Evolutionary conservation across 1,140 invertebrate species (phyloP).

Genomic region (Thaumetopoea pityocampa): DNA sequence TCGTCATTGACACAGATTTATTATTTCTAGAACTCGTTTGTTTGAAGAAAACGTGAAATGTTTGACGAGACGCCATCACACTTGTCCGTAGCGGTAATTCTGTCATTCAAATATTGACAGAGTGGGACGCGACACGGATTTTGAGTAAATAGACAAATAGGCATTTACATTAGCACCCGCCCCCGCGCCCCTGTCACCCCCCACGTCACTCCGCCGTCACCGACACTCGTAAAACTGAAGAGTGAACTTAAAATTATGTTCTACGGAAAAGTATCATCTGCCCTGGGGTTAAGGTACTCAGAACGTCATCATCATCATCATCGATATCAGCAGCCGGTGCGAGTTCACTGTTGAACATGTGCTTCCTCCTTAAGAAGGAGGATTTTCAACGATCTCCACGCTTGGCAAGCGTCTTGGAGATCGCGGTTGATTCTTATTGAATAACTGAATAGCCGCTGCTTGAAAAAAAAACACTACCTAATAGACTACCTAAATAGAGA

Average conservation of each 20-base stretch:
- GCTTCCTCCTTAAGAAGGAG: too few species aligned
- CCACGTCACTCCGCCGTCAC: background rate
- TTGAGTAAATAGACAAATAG: constrained; percentile 66
- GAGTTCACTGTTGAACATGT: too few species aligned
- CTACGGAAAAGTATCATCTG: constrained; percentile 28
- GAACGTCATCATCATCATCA: too few species aligned
- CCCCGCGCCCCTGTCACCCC: constrained; percentile 11
- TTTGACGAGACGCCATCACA: constrained; percentile 43
- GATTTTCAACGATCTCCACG: too few species aligned
- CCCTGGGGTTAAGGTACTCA: too few species aligned
- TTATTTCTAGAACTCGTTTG: constrained; percentile 24
- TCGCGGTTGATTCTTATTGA: too few species aligned
- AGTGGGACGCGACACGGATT: constrained; percentile 70
- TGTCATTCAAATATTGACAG: constrained; percentile 65
- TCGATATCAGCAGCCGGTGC: too few species aligned
- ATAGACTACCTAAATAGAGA: too few species aligned
- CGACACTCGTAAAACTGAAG: constrained; percentile 30
- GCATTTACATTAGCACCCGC: constrained; percentile 57
- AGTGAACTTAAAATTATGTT: constrained; percentile 27
- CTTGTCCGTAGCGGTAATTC: constrained; percentile 69
- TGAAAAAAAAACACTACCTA: too few species aligned
- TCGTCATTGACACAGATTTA: constrained; percentile 35
- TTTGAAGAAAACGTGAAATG: constrained; percentile 31
- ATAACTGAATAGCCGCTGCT: too few species aligned
- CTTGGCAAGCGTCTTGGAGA: too few species aligned